Evolutionary conservation across 2,888 invertebrate genomes (phyloP), one percentile per base, ranked within the genome.

Genomic region (Ceraclea dissimilis): DNA sequence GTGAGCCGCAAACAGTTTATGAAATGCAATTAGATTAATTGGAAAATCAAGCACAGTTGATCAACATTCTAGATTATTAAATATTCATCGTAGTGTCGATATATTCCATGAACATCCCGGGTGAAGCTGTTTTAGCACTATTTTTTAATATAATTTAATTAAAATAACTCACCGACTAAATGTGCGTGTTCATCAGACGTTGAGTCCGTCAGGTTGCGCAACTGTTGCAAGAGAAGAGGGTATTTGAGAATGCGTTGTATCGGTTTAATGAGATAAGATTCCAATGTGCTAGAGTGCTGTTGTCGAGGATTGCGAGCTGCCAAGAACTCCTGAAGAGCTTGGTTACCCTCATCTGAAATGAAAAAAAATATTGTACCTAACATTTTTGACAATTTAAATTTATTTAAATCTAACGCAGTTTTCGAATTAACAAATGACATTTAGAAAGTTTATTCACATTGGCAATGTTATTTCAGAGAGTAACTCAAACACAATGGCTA

Each of bases 181-280:
- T 95, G 95, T 67, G 89, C 84, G 76, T 95, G 94, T 78, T 97
- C 95, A 66, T 96, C 94, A 63, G 93, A 90, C 67, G 88, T 86
- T 61, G 90, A 85, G 73, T 93, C 92, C 64, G 96, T 95, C 68
- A 96, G 84, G 77, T 93, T 92, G 70, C 93, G 85, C 71, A 97
- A 81, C 77, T 97, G 96, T 76, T 94, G 93, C 67, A 97, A 80
- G 63, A 98, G 81, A 66, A 97, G 75, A 17, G 97, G 97, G 80
- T 97, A 98, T 76, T 97, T 96, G 64, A 97, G 84, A 78, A 97
- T 96, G 77, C 97, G 84, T 76, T 98, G 98, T 72, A 97, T 97
- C 60, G 97, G 97, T 77, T 97, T 97, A 72, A 97, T 98, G 75
- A 98, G 83, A 81, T 95, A 97, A 52, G 96, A 97, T 76, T 97